Conservation (phyloP, 2,113 vertebrate genomes). For the Cryptotis parvus region DNA sequence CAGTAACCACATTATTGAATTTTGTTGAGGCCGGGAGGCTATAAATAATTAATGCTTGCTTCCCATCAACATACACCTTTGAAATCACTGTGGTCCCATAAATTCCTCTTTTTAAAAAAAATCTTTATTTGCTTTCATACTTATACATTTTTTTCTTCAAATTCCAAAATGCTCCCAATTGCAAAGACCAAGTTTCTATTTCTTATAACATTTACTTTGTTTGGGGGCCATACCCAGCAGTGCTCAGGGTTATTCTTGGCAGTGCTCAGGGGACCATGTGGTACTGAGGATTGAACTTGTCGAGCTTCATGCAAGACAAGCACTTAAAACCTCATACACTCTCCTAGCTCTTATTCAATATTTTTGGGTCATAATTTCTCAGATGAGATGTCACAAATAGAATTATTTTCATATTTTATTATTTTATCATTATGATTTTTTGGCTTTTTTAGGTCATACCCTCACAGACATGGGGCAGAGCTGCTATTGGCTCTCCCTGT, state of each 20-base stretch:
- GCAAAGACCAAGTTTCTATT: constrained; percentile 45
- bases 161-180: constrained; percentile 48
- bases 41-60: constrained; percentile 10
- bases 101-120: constrained; percentile 39
- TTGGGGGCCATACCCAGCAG: too few relatives aligned
- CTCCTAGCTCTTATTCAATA: constrained; percentile 1
- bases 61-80: not conserved
- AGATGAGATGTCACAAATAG: constrained; percentile 22
- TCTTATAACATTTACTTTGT: not conserved
- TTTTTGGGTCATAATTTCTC: constrained; percentile 33
- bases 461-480: too few relatives aligned
- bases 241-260: too few relatives aligned
- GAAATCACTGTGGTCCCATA: constrained; percentile 41
- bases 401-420: constrained; percentile 55
- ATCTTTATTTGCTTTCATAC: constrained; percentile 40
- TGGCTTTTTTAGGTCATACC: too few relatives aligned
- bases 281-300: too few relatives aligned
- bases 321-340: too few relatives aligned
- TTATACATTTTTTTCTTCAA: constrained; percentile 52
- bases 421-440: too few relatives aligned
- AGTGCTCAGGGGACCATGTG: too few relatives aligned
- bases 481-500: too few relatives aligned
- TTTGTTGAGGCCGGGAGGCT: constrained; percentile 15
- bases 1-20: not conserved
- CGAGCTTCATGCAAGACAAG: too few relatives aligned